Base-by-base conservation (phyloP, 35 echinoderm and acorn worm species). In the Amphiura filiformis region DNA sequence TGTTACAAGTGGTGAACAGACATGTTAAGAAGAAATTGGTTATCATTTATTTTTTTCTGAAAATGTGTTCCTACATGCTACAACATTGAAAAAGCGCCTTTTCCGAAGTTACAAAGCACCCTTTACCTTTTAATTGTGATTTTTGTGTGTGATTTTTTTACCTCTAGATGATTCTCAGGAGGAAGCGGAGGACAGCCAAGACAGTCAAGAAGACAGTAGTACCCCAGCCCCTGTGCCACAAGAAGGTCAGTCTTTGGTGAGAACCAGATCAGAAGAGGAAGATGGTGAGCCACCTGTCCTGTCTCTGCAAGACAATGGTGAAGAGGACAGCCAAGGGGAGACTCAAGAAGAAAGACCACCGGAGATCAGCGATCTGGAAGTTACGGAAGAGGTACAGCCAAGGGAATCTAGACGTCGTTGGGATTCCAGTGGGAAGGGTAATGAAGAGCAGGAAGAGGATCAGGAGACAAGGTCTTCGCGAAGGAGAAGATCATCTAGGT, bases 121-220 rank as follows among this genome's bases (percentile, higher is more conserved):
- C 41, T 47, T 47, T 47, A 47, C 17, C 41, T 47, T 47, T 17
- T 47, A 47, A 47, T 47, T 47, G 17, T 9, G 41, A 47, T 47
- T 47, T 47, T 47, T 47, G 41, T 9, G 17, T 4, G 41, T 47
- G 17, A 47, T 47, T 47, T 30, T 70, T 70, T 30, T n/a, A 30
- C 28, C 61, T 70, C 3, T 70, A 70, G 61, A 70, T 70, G 61
- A 70, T 70, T 70, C 61, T n/a, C 61, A 70, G 26, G 61, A 70
- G 26, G 61, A 70, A 23, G 61, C 7, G 7, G 61, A 30, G 1
- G 26, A 11, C 28, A 70, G 61, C 26, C 7, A 52, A 52, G 44
- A 52, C 7, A 47, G 41, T 47, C 61, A 70, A n/a, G 28, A 26
- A 23, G 44, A 52, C 44, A 52, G 20, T n/a, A 47, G 41, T 17